phyloP scores from a whole-genome alignment of 2,113 vertebrate genomes.

The Amphiprion ocellaris region DNA sequence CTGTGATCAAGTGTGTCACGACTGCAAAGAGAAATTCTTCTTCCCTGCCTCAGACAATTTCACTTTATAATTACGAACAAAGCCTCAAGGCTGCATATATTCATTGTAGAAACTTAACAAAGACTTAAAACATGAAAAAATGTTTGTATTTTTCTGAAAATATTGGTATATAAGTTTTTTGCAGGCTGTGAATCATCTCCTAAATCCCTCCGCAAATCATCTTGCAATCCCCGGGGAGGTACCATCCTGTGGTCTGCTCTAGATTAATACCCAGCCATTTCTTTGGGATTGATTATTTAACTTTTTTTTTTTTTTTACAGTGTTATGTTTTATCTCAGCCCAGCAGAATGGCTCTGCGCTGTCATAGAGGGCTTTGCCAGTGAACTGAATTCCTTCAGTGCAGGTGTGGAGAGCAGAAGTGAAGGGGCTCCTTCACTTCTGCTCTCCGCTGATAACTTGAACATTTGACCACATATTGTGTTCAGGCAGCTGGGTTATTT shows the following conservation, averaged over 20 bases:
- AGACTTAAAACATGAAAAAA: slow-evolving; percentile 32
- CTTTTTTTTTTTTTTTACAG: slow-evolving; percentile 51
- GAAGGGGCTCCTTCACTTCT: slow-evolving; percentile 75
- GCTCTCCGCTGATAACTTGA: slow-evolving; percentile 83
- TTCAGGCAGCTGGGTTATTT: slow-evolving; percentile 16
- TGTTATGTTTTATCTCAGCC: slow-evolving; percentile 79
- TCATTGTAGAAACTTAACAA: slow-evolving; percentile 15
- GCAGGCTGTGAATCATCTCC: slow-evolving; percentile 46
- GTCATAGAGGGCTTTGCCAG: slow-evolving; percentile 56
- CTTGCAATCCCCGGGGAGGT: slow-evolving; percentile 37
- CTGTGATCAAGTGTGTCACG: background rate
- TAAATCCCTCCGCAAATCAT: slow-evolving; percentile 59
- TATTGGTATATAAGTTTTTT: slow-evolving; percentile 30
- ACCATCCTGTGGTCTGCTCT: slow-evolving; percentile 45
- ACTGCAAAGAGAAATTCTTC: no score
- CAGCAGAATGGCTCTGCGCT: slow-evolving; percentile 70
- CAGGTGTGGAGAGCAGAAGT: slow-evolving; percentile 67
- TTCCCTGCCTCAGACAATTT: background rate
- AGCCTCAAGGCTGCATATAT: slow-evolving; percentile 9
- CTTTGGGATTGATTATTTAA: slow-evolving; percentile 74
- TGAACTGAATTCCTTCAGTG: slow-evolving; percentile 72
- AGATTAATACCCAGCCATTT: slow-evolving; percentile 72
- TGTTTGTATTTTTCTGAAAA: slow-evolving; percentile 35
- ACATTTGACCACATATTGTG: slow-evolving; percentile 80
- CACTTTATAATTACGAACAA: slow-evolving; percentile 34